A percentile compares a stretch with the other conserved stretches of the same genome.
phyloP scores from a whole-genome alignment of 37 sponge, comb jelly and placozoan genomes.

The Beroe ovata region DNA sequence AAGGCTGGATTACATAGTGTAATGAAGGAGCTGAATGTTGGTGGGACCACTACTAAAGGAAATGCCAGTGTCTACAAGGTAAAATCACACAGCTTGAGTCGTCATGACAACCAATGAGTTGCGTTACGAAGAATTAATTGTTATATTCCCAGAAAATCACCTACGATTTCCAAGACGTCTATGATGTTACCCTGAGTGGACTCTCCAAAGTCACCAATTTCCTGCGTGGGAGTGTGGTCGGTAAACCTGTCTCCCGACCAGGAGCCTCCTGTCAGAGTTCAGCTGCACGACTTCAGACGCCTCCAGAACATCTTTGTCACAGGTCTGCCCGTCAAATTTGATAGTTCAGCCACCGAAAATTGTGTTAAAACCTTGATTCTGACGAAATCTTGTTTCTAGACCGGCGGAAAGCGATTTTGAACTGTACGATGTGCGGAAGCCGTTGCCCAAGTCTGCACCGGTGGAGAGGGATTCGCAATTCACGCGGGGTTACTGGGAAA shows the following conservation, averaged over 20 bases:
- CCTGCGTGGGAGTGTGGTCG: constrained; percentile 9
- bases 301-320: constrained; percentile 21
- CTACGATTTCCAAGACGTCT: constrained; percentile 38
- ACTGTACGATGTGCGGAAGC: constrained; percentile 41
- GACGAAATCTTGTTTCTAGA: too few relatives aligned
- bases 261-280: not conserved
- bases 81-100: too few relatives aligned
- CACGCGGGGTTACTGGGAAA: constrained; percentile 24
- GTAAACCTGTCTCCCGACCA: constrained; percentile 17
- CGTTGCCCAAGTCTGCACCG: not conserved
- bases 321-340: not conserved
- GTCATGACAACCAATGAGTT: too few relatives aligned
- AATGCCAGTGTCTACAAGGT: constrained; percentile 22
- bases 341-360: not conserved
- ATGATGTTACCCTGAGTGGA: constrained; percentile 31
- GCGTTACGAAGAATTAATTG: too few relatives aligned
- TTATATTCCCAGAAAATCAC: not conserved
- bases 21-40: constrained; percentile 41
- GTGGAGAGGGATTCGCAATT: not conserved
- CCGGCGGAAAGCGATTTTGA: constrained; percentile 33
- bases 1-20: constrained; percentile 8
- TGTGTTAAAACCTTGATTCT: too few relatives aligned
- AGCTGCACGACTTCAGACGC: not conserved
- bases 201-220: constrained; percentile 55
- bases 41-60: not conserved